These are phyloP conservation scores for Amblyteles armatorius DNA, from an alignment of 2,888 invertebrate genomes.

Conservation along the genomic window DNA sequence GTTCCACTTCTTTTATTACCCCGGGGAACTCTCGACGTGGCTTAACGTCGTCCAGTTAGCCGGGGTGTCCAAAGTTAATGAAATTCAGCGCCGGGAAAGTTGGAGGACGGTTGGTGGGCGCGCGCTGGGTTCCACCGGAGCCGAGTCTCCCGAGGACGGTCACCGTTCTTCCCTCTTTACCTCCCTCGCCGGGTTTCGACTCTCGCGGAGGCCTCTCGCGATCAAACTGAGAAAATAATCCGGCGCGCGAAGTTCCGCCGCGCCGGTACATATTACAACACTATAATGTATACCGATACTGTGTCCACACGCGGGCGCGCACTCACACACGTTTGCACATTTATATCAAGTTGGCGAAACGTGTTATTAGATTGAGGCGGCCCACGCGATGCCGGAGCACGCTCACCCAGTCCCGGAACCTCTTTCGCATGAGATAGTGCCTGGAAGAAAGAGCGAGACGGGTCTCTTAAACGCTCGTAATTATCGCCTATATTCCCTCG, in stretches of 20 bases:
- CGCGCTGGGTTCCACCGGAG: background rate
- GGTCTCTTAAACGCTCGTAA: conserved; percentile 80
- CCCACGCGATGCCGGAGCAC: conserved; percentile 76
- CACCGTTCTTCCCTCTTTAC: conserved; percentile 19
- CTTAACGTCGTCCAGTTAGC: conserved; percentile 50
- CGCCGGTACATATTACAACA: conserved; percentile 23
- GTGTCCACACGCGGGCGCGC: conserved; percentile 40
- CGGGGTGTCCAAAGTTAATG: conserved; percentile 59
- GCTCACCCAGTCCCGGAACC: conserved; percentile 69
- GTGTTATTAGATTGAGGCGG: conserved; percentile 80
- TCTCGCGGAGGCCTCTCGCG: conserved; percentile 24
- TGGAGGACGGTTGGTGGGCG: conserved; percentile 27
- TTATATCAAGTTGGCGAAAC: conserved; percentile 72
- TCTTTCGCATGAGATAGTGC: conserved; percentile 59
- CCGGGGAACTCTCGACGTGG: conserved; percentile 31
- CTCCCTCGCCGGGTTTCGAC: background rate
- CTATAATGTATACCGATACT: conserved; percentile 42
- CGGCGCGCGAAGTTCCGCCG: conserved; percentile 36
- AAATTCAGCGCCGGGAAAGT: conserved; percentile 58
- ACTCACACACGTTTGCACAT: background rate
- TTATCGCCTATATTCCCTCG: conserved; percentile 76
- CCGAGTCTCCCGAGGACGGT: conserved; percentile 42
- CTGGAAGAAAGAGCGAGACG: conserved; percentile 63
- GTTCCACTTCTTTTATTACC: conserved; percentile 20
- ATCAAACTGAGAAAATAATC: conserved; percentile 50